A percentile compares a stretch with the other conserved stretches of the same genome.
These are phyloP conservation scores for Hippoglossus stenolepis DNA, from an alignment of 2,113 vertebrate species.

Conservation along the genomic window DNA sequence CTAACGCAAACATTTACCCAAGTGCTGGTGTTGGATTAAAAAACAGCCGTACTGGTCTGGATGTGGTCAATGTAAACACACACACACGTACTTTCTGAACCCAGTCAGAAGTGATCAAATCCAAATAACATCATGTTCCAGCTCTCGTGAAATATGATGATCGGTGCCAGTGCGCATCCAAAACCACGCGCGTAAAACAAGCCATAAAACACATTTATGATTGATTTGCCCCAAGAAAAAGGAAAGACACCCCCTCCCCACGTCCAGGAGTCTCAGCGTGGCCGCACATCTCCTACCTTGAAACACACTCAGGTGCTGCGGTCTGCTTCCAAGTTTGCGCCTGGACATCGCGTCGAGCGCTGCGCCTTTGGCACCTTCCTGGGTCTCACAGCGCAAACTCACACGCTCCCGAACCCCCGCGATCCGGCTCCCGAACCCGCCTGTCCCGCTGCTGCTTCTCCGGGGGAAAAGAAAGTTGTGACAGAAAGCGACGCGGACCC, in stretches of 20 bases:
- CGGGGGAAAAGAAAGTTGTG: background rate
- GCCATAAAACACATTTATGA: too few relatives aligned
- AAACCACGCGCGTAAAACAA: background rate
- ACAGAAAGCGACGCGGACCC: constrained; percentile 13
- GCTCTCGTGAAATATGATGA: too few relatives aligned
- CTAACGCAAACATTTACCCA: constrained; percentile 39
- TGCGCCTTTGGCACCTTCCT: constrained; percentile 39
- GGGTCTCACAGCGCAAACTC: constrained; percentile 20
- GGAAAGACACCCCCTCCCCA: background rate
- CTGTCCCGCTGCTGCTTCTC: constrained; percentile 27
- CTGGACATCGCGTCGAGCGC: constrained; percentile 81
- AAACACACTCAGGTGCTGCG: constrained; percentile 85
- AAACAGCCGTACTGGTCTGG: background rate
- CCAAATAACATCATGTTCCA: too few relatives aligned
- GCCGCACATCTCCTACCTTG: constrained; percentile 75
- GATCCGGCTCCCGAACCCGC: background rate
- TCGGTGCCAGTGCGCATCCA: constrained; percentile 5
- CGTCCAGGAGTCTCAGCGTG: background rate
- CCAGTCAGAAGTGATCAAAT: too few relatives aligned
- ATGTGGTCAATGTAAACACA: background rate
- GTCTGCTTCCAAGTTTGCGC: constrained; percentile 86
- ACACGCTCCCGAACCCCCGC: background rate
- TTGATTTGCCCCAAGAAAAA: background rate
- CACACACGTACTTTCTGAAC: background rate
- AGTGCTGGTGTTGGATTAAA: background rate